These are phyloP conservation scores for Pachliopta kotzebuea DNA, from an alignment of 2,888 invertebrate species.

Conservation along the genomic window DNA sequence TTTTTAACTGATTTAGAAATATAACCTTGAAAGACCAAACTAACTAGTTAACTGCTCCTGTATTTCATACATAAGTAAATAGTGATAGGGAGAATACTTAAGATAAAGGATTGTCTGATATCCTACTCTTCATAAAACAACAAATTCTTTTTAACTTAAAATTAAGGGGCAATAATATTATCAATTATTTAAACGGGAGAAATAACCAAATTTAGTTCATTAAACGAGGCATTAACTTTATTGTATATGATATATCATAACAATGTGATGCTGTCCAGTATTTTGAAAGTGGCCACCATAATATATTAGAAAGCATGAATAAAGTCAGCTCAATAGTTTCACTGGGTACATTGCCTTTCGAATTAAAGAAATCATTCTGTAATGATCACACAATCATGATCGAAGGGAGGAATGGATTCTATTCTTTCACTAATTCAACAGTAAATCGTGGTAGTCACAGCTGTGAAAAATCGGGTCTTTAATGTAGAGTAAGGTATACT, in stretches of 20 bases:
- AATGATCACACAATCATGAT: background rate
- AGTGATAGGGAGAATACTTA: background rate
- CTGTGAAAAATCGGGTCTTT: too few relatives aligned
- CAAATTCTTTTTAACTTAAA: background rate
- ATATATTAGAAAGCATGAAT: background rate
- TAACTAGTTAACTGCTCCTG: background rate
- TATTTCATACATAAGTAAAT: background rate
- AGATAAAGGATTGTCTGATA: background rate
- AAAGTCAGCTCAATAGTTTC: background rate
- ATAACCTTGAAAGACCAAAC: background rate
- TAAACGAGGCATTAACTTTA: background rate
- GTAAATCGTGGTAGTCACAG: too few relatives aligned
- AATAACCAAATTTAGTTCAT: background rate
- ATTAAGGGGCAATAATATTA: background rate
- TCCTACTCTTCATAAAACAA: background rate
- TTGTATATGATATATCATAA: background rate
- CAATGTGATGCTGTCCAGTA: background rate
- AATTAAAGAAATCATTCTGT: conserved; percentile 4
- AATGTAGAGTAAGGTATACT: too few relatives aligned
- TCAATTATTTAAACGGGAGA: background rate
- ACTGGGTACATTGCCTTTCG: background rate
- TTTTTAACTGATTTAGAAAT: background rate
- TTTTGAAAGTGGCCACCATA: conserved; percentile 1
- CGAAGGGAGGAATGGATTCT: background rate
- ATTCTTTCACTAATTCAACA: background rate